Base-by-base conservation (phyloP, 2,888 invertebrate genomes). In the Ophion ventricosus region DNA sequence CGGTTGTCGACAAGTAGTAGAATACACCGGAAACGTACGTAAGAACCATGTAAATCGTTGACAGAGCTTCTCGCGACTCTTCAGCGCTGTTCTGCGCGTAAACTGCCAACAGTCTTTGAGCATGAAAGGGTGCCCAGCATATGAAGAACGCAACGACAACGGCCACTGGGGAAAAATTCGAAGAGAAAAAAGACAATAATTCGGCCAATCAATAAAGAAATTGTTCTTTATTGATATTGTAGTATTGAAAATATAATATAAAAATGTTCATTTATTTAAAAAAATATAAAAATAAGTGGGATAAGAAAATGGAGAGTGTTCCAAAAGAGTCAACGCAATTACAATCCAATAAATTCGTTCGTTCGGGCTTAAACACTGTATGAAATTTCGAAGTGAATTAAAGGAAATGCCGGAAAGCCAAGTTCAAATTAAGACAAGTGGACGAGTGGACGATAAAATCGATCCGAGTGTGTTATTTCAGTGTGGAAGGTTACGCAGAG, bases 41-140 rank as follows among this genome's bases (percentile, higher is more conserved):
- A 35, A 96, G 92, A 2, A 92, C 91, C 59, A 93, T 93, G 89
- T 94, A 95, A 3, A 94, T 91, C 5, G 90, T 90, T 25, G 94
- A 93, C 85, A 95, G 94, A 1, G 94, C 94, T 43, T 93, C 93
- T 35, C 94, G 94, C 0, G 94, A 94, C 72, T 94, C 93, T 87
- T 94, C 91, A 70, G 92, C 93, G 89, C 94, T 94, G 67, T 94
- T 96, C 88, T 95, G 94, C 88, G 95, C 95, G 90, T 97, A 97
- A 81, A 97, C 96, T 0, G 97, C 97, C 91, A 98, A 95, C 57
- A 98, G 94, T 74, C 98, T 94, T 93, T 98, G 98, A 14, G 97
- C 97, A 94, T 98, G 98, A 93, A 98, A 98, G 0, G 98, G 98
- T 5, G 97, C 97, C 97, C 97, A 97, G 93, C 98, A 98, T 83